These are phyloP conservation scores for Parnassius apollo DNA, from an alignment of 2,888 invertebrate species.

Conservation along the genomic window DNA sequence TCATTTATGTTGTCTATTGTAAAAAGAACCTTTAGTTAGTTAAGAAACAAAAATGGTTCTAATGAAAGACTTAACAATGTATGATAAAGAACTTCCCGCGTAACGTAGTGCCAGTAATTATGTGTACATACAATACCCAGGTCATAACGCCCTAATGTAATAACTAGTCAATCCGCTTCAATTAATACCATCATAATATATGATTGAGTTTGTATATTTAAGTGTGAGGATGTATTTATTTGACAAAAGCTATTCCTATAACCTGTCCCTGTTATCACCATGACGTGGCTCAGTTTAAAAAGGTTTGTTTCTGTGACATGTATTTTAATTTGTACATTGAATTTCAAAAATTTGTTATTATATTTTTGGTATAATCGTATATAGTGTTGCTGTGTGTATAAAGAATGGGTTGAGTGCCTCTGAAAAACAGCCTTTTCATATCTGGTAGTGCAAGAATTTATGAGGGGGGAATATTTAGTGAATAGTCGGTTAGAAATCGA, in stretches of 20 bases:
- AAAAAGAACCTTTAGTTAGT: neutral
- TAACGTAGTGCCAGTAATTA: slow-evolving; percentile 3
- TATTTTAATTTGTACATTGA: too few species aligned
- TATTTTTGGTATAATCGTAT: too few species aligned
- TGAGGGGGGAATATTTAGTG: slow-evolving; percentile 1
- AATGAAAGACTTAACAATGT: slow-evolving; percentile 4
- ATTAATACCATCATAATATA: slow-evolving; percentile 20
- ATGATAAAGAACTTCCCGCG: neutral
- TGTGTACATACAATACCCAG: slow-evolving; percentile 20
- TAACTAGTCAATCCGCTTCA: slow-evolving; percentile 55
- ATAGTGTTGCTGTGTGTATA: neutral
- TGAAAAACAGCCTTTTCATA: neutral
- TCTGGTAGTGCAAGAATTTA: neutral
- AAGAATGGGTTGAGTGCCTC: neutral
- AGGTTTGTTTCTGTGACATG: too few species aligned
- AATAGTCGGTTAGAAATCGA: slow-evolving; percentile 4
- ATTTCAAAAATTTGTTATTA: too few species aligned
- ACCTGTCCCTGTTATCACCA: neutral
- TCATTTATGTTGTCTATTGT: too few species aligned
- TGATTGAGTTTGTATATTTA: neutral
- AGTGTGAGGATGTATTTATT: slow-evolving; percentile 1
- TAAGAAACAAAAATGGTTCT: neutral
- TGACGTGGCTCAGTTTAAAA: slow-evolving; percentile 1
- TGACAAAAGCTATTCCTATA: slow-evolving; percentile 13
- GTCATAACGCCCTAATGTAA: slow-evolving; percentile 41